Base-by-base conservation (phyloP, 2,113 vertebrate genomes). In the Strix aluco region DNA sequence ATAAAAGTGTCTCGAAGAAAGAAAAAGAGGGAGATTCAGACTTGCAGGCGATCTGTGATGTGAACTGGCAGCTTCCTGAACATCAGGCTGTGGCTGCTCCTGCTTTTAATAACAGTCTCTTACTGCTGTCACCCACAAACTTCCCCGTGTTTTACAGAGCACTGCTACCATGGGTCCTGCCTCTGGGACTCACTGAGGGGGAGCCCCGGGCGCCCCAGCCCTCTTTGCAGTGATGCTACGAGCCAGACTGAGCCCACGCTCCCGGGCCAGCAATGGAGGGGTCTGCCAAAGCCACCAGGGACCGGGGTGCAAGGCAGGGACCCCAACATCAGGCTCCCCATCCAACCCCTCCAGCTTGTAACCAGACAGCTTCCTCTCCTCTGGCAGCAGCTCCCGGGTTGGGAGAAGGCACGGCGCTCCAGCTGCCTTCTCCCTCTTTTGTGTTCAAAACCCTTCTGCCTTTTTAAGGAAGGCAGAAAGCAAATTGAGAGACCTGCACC, bases 191-290 rank as follows among this genome's bases (percentile, higher is more conserved):
- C 0, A 1, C 21, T 1, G 1, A 71, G 22, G 10, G n/a, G 36
- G 13, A 85, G 18, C 34, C 55, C 3, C 63, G 55, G 34, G 18
- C 8, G 18, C 52, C 51, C 78, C 27, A 32, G 9, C 38, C 44
- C 54, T 13, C 27, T 36, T 71, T 0, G 0, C 1, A 6, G 59
- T 3, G 20, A 12, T 10, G 83, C 46, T 57, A 23, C 0, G 2
- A 23, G 22, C 15, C 2, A 0, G 14, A 20, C 13, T 0, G 0
- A 86, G 38, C 61, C 61, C 81, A 36, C 0, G 3, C 38, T 72
- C 42, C 46, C 3, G 0, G 0, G 7, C 8, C 36, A 7, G 46
- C 4, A 11, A 15, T 0, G 0, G 13, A 40, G 38, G 30, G 15
- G 6, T 34, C 42, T 6, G 1, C 11, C 26, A 20, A 80, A 27